Conservation (phyloP, 2,888 invertebrate species). For the Patella depressa region DNA sequence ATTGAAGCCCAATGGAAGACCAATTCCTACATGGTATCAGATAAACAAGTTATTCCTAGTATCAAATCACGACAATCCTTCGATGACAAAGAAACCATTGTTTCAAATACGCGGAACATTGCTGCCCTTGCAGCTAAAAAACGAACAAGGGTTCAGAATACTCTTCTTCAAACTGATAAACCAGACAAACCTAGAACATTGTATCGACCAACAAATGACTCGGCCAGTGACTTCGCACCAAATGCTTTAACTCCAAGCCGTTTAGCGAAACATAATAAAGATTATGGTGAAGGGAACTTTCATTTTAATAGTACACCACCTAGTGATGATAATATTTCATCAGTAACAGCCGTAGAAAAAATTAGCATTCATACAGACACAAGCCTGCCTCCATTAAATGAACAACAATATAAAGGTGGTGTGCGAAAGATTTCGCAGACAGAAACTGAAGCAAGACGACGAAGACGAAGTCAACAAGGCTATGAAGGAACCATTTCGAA, state of each 20-base stretch:
- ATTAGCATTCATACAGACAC: conserved; percentile 47
- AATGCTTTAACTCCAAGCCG: conserved; percentile 60
- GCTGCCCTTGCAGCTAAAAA: conserved; percentile 66
- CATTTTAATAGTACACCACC: conserved; percentile 33
- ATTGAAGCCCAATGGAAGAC: conserved; percentile 31
- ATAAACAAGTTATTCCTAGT: background rate
- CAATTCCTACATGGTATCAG: background rate
- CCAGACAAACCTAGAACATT: conserved; percentile 41
- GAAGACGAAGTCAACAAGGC: background rate
- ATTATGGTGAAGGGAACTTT: conserved; percentile 45
- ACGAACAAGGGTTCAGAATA: conserved; percentile 52
- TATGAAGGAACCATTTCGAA: background rate
- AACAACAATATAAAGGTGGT: conserved; percentile 30
- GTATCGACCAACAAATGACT: conserved; percentile 42
- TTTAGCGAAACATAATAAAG: conserved; percentile 63
- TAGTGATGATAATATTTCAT: conserved; percentile 53
- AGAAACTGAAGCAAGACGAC: background rate
- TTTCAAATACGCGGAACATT: conserved; percentile 65
- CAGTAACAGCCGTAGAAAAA: conserved; percentile 42
- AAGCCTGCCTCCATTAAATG: conserved; percentile 42
- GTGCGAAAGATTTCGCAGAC: conserved; percentile 18
- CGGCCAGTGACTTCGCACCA: conserved; percentile 32
- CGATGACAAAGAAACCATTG: conserved; percentile 55
- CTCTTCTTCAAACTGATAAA: conserved; percentile 44
- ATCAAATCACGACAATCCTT: conserved; percentile 29